These are phyloP conservation scores for Cervus canadensis DNA, from an alignment of 2,113 vertebrate genomes.

Conservation along the genomic window DNA sequence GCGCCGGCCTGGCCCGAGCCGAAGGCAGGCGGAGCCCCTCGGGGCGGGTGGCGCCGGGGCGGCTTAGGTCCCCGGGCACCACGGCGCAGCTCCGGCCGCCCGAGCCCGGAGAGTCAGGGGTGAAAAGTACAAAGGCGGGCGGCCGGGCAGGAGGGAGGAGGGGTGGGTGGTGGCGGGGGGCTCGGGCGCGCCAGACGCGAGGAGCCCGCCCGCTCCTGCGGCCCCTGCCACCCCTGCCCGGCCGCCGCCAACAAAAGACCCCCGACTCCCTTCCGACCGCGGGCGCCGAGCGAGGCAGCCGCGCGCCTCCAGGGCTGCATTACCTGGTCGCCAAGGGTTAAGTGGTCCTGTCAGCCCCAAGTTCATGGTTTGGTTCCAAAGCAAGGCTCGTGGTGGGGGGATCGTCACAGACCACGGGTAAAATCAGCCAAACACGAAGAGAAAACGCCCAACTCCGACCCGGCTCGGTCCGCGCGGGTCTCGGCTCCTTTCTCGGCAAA, in stretches of 20 bases:
- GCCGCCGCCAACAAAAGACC: conserved; percentile 66
- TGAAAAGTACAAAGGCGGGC: neutral
- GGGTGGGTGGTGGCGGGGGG: neutral
- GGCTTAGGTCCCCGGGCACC: neutral
- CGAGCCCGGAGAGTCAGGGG: neutral
- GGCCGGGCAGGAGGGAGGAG: too few relatives aligned
- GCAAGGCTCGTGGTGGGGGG: neutral
- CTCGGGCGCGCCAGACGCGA: neutral
- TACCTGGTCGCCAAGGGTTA: conserved; percentile 64
- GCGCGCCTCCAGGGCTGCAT: conserved; percentile 5
- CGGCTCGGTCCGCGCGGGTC: neutral
- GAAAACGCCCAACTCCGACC: conserved; percentile 55
- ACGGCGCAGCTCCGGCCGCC: neutral
- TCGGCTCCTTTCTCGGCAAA: neutral
- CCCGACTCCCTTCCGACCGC: neutral
- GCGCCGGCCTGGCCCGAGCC: neutral
- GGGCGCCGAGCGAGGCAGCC: neutral
- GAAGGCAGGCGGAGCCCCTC: neutral
- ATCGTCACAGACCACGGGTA: neutral
- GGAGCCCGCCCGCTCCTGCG: conserved; percentile 26
- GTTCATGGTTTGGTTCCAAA: conserved; percentile 60
- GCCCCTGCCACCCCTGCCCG: conserved; percentile 7
- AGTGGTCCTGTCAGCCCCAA: conserved; percentile 61
- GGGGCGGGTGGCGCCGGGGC: neutral
- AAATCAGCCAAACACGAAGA: conserved; percentile 2